Conservation (phyloP, 1,140 invertebrate species). For the Holcopasites calliopsidis region DNA sequence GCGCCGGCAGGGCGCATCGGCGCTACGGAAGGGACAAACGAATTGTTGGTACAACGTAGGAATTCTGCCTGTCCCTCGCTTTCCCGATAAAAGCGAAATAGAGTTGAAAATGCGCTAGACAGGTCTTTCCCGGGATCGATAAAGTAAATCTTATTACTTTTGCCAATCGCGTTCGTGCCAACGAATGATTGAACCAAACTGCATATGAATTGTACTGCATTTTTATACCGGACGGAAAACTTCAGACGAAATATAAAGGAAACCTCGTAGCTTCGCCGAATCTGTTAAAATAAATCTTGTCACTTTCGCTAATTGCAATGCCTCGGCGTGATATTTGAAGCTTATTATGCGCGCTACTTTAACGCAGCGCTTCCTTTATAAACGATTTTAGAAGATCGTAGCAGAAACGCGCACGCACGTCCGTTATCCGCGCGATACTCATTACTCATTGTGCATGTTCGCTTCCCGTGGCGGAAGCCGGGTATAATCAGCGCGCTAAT, state of each 20-base stretch:
- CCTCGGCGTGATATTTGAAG: too few relatives aligned
- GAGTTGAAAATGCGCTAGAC: not conserved
- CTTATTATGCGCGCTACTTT: too few relatives aligned
- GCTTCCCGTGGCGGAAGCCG: not conserved
- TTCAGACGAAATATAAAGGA: too few relatives aligned
- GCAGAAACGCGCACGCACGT: too few relatives aligned
- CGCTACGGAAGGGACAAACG: slow-evolving; percentile 27
- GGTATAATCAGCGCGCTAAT: slow-evolving; percentile 27
- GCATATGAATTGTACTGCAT: too few relatives aligned
- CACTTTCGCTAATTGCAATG: too few relatives aligned
- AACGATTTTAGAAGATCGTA: not conserved
- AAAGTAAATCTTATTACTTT: not conserved
- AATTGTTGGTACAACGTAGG: slow-evolving; percentile 27
- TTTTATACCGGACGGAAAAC: too few relatives aligned
- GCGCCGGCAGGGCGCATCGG: not conserved
- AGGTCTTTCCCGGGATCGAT: not conserved
- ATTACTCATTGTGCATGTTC: slow-evolving; percentile 1
- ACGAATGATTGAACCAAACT: too few relatives aligned
- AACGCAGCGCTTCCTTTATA: not conserved
- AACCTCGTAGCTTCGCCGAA: too few relatives aligned
- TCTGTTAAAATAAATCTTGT: too few relatives aligned
- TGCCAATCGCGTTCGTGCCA: too few relatives aligned
- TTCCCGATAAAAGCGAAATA: not conserved
- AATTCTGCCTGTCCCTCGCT: not conserved
- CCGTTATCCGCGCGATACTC: not conserved